These are phyloP conservation scores for Nematolebias whitei DNA, from an alignment of 2,113 vertebrate genomes.

Conservation along the genomic window DNA sequence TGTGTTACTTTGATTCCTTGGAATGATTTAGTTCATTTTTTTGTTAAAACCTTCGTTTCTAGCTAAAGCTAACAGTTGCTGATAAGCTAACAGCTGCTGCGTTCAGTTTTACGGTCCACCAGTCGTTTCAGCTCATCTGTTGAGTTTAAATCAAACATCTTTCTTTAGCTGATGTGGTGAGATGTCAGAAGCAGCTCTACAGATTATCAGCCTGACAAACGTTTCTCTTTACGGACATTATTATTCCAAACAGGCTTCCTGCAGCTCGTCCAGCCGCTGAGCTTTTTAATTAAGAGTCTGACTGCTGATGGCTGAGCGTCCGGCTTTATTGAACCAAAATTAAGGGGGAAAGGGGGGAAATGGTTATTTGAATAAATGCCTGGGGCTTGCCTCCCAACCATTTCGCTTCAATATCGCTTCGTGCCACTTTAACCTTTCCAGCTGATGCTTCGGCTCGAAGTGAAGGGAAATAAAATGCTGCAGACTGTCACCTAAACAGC, in stretches of 20 bases:
- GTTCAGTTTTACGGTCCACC: background rate
- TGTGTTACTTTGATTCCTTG: no score
- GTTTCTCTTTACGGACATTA: slow-evolving; percentile 75
- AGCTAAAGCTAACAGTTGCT: no score
- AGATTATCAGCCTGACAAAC: slow-evolving; percentile 73
- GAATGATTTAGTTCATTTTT: no score
- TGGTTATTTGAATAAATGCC: slow-evolving; percentile 78
- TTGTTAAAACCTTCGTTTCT: no score
- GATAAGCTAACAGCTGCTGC: no score
- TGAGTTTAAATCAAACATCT: slow-evolving; percentile 8
- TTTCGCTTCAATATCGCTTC: slow-evolving; percentile 77
- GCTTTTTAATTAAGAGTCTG: slow-evolving; percentile 79
- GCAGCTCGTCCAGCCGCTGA: slow-evolving; percentile 69
- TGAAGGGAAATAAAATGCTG: slow-evolving; percentile 29
- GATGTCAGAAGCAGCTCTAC: slow-evolving; percentile 42
- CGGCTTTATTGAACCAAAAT: slow-evolving; percentile 78
- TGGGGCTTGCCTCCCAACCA: slow-evolving; percentile 66
- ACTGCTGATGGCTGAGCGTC: slow-evolving; percentile 73
- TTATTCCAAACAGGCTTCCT: slow-evolving; percentile 64
- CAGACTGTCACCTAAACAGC: slow-evolving; percentile 32
- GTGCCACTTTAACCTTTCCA: slow-evolving; percentile 76
- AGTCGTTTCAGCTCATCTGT: background rate
- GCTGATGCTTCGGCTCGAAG: slow-evolving; percentile 49
- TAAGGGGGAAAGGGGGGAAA: slow-evolving; percentile 58
- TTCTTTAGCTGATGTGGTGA: slow-evolving; percentile 36